Conservation (phyloP, 2,888 invertebrate species). For the Colostygia pectinataria region DNA sequence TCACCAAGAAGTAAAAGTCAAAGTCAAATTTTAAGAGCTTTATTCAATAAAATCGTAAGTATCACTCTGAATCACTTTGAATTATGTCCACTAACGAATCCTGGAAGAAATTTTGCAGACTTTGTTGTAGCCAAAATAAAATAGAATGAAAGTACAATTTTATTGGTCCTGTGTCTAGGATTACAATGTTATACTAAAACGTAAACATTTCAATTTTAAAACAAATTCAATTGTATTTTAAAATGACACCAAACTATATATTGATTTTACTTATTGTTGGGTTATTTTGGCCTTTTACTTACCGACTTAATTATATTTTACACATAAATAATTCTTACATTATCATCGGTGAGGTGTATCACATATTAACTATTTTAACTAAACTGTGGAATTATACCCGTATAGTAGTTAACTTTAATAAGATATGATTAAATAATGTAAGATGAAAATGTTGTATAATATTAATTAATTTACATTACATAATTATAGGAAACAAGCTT, state of each 20-base stretch:
- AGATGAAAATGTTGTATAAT: background rate
- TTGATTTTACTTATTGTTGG: slow-evolving; percentile 9
- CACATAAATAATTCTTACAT: slow-evolving; percentile 22
- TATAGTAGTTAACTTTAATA: slow-evolving; percentile 18
- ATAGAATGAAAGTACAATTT: no score
- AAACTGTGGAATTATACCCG: slow-evolving; percentile 34
- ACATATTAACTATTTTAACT: slow-evolving; percentile 28
- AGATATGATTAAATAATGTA: background rate
- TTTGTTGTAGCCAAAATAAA: no score
- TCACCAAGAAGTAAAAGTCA: no score
- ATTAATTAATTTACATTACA: no score
- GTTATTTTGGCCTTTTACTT: slow-evolving; percentile 10
- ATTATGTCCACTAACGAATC: no score
- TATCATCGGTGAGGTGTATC: slow-evolving; percentile 41
- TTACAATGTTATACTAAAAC: slow-evolving; percentile 74
- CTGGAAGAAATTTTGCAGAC: no score
- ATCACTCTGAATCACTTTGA: no score
- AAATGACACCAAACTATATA: background rate
- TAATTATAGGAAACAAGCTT: no score
- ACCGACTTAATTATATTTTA: slow-evolving; percentile 4
- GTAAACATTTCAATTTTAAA: slow-evolving; percentile 60
- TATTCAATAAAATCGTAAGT: no score
- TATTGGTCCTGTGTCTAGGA: slow-evolving; percentile 17
- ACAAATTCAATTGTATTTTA: slow-evolving; percentile 9
- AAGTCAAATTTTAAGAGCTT: no score